phyloP scores from a whole-genome alignment of 2,797 vertebrate genomes.

The Typhlichthys subterraneus region DNA sequence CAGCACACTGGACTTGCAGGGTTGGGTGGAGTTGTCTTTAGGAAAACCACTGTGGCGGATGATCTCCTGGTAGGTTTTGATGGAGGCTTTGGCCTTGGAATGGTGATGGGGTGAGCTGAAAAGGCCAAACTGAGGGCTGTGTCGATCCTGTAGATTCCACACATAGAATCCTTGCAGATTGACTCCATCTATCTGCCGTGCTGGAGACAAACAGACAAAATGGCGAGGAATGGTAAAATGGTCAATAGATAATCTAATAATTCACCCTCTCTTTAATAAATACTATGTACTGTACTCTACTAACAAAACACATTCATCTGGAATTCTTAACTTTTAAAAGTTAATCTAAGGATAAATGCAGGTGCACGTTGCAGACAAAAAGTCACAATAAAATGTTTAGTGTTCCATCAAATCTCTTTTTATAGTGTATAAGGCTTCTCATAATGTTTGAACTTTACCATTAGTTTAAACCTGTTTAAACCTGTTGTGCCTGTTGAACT shows the following conservation, averaged over 20 bases:
- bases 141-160: conserved; percentile 89
- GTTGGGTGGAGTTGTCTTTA: conserved; percentile 17
- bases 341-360: too few species aligned
- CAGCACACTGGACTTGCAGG: conserved; percentile 53
- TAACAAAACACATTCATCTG: too few species aligned
- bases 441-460: conserved; percentile 49
- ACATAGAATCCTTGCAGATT: conserved; percentile 90
- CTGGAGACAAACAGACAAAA: conserved; percentile 66
- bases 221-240: background rate
- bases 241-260: background rate
- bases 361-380: background rate
- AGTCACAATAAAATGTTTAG: background rate
- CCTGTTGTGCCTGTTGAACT: conserved; percentile 7
- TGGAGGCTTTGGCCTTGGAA: conserved; percentile 86
- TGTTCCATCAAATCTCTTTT: conserved; percentile 25
- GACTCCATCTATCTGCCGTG: conserved; percentile 83
- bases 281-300: too few species aligned
- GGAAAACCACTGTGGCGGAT: conserved; percentile 81
- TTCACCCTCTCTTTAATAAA: too few species aligned
- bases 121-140: conserved; percentile 84
- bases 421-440: conserved; percentile 57
- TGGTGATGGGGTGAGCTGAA: conserved; percentile 81
- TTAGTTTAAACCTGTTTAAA: conserved; percentile 42
- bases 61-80: conserved; percentile 81
- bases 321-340: too few species aligned